phyloP scores from a whole-genome alignment of 2,797 vertebrate genomes.

The Octomys mimax region DNA sequence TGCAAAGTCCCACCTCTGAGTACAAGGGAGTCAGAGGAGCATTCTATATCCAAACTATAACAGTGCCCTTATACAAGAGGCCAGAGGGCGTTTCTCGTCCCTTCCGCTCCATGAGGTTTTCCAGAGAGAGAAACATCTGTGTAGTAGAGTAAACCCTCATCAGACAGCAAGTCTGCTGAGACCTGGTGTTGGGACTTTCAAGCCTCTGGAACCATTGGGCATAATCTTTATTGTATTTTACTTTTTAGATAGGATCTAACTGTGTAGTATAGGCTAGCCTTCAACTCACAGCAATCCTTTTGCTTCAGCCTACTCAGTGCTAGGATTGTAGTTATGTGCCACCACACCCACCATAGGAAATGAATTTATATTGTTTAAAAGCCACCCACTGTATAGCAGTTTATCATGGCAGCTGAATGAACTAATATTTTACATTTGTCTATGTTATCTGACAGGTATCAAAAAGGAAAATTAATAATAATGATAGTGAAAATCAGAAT shows the following conservation, averaged over 20 bases:
- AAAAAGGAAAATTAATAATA: not conserved
- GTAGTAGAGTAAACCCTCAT: not conserved
- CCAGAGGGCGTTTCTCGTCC: too few species aligned
- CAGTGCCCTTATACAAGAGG: not conserved
- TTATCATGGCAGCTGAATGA: not conserved
- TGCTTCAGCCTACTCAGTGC: not conserved
- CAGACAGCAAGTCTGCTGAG: not conserved
- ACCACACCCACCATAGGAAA: not conserved
- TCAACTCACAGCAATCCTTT: not conserved
- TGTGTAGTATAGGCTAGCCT: not conserved
- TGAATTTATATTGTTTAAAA: too few species aligned
- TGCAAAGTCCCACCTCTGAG: not conserved
- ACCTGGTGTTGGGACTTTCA: not conserved
- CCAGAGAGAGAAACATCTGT: not conserved
- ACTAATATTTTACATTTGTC: not conserved
- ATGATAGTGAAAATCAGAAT: not conserved
- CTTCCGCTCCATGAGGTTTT: not conserved
- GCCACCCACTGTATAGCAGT: not conserved
- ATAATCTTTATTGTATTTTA: too few species aligned
- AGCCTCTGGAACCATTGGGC: not conserved
- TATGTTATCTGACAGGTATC: not conserved
- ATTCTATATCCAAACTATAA: not conserved
- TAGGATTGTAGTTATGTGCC: not conserved
- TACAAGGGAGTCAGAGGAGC: too few species aligned
- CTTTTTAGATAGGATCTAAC: not conserved